Base-by-base conservation (phyloP, 2,113 vertebrate genomes). In the Eptesicus fuscus region DNA sequence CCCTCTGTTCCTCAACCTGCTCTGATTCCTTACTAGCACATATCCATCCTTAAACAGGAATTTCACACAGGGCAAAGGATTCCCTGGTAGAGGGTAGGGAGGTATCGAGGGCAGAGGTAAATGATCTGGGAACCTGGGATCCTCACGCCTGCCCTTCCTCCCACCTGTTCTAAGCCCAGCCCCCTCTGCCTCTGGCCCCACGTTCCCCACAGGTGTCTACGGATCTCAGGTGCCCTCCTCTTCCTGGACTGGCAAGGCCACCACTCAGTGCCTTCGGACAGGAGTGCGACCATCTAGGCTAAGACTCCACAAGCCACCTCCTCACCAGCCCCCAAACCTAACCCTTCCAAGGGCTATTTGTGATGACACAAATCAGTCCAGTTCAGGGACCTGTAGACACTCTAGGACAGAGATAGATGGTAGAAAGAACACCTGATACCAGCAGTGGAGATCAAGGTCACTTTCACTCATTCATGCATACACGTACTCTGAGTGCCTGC, bases 381-480 rank as follows among this genome's bases (percentile, higher is more conserved):
- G n/a, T 13, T 25, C 5, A 4, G 71, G 70, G 37, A 56, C 47
- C 47, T 20, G 9, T 0, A 32, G 71, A 17, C 32, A 79, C 63
- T 13, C 20, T 0, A 22, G 30, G 47, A 12, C 11, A 25, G 5
- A 42, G 85, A 63, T 0, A 3, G 0, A 53, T 25, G 23, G 63
- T 11, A 42, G 65, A 49, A 69, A 59, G 71, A 4, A 44, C 76
- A 47, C 9, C 35, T 28, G 56, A 5, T 37, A 1, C 30, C 35
- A 53, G 40, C 32, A 44, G 77, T 30, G 6, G 32, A 76, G 65
- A 23, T 17, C 70, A 63, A 78, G 53, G 76, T 56, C 37, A n/a
- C 30, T 84, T 32, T 51, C 71, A 56, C 28, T 65, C 80, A 40
- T 20, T 83, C 63, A 47, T 13, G 32, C 51, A 28, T 1, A 44